A percentile compares a stretch with the other conserved stretches of the same genome.
Conservation (phyloP, 2,888 invertebrate species). For the Meganola albula region DNA sequence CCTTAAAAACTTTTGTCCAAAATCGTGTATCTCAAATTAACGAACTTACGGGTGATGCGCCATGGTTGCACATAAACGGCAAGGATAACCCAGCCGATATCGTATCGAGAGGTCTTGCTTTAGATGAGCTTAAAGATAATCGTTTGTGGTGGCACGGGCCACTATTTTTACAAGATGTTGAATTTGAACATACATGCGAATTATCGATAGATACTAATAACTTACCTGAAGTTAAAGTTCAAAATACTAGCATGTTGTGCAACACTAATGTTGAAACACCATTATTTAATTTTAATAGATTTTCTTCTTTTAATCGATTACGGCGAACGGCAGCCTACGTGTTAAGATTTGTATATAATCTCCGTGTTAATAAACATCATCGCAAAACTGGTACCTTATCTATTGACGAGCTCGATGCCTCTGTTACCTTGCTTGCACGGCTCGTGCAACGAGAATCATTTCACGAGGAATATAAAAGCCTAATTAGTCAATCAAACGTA, state of each 20-base stretch:
- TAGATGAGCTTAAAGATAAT: not conserved
- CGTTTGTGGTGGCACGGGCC: constrained; percentile 22
- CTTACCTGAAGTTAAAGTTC: constrained; percentile 16
- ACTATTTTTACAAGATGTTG: constrained; percentile 8
- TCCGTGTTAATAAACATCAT: constrained; percentile 7
- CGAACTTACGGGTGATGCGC: constrained; percentile 11
- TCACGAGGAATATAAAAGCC: constrained; percentile 8
- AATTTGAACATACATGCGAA: constrained; percentile 16
- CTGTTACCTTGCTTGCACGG: constrained; percentile 13
- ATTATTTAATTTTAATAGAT: constrained; percentile 15
- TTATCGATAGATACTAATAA: not conserved
- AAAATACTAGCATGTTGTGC: not conserved
- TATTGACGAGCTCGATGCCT: constrained; percentile 14
- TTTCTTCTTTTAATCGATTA: constrained; percentile 13
- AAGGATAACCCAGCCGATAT: constrained; percentile 22
- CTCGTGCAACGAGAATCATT: constrained; percentile 16
- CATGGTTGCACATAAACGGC: constrained; percentile 25
- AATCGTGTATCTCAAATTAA: constrained; percentile 21
- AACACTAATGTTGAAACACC: not conserved
- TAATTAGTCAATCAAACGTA: constrained; percentile 5
- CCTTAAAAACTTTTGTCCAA: constrained; percentile 25
- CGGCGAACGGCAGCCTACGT: constrained; percentile 15
- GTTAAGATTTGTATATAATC: constrained; percentile 16
- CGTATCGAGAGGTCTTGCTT: constrained; percentile 19
- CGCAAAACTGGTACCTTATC: constrained; percentile 9